Conservation (phyloP, 2,888 invertebrate genomes). For the Timema cristinae region DNA sequence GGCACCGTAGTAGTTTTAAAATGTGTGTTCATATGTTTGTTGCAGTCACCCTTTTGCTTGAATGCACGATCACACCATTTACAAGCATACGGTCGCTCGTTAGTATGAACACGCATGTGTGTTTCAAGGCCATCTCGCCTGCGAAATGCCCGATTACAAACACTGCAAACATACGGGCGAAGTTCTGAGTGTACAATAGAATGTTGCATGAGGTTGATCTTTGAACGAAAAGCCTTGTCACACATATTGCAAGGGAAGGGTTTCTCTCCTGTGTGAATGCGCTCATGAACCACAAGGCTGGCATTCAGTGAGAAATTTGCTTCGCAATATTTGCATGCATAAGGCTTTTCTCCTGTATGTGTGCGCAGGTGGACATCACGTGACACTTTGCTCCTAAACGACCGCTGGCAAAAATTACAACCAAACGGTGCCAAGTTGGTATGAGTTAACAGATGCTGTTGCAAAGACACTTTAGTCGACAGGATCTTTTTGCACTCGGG, state of each 20-base stretch:
- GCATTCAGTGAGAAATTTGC: conserved; percentile 40
- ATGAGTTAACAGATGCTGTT: conserved; percentile 29
- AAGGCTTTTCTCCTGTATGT: conserved; percentile 42
- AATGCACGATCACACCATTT: conserved; percentile 29
- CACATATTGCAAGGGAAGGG: conserved; percentile 33
- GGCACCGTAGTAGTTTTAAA: not conserved
- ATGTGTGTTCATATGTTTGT: conserved; percentile 34
- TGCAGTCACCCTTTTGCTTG: conserved; percentile 31
- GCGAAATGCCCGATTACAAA: conserved; percentile 30
- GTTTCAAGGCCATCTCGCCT: conserved; percentile 30
- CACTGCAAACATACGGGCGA: conserved; percentile 26
- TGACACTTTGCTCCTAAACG: conserved; percentile 26
- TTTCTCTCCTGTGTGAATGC: conserved; percentile 36
- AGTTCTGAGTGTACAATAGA: conserved; percentile 29
- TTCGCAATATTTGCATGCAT: conserved; percentile 42
- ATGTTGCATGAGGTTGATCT: conserved; percentile 27
- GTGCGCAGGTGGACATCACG: conserved; percentile 40
- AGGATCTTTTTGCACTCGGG: conserved; percentile 22
- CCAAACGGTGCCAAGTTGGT: conserved; percentile 26
- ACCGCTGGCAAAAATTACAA: conserved; percentile 26
- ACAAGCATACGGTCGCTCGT: conserved; percentile 31
- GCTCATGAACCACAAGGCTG: conserved; percentile 40
- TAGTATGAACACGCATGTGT: conserved; percentile 31
- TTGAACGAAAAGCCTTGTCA: conserved; percentile 31
- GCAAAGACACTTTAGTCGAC: conserved; percentile 29